Evolutionary conservation across 2,113 vertebrate species (phyloP).

Genomic region (Eubucco bourcierii): DNA sequence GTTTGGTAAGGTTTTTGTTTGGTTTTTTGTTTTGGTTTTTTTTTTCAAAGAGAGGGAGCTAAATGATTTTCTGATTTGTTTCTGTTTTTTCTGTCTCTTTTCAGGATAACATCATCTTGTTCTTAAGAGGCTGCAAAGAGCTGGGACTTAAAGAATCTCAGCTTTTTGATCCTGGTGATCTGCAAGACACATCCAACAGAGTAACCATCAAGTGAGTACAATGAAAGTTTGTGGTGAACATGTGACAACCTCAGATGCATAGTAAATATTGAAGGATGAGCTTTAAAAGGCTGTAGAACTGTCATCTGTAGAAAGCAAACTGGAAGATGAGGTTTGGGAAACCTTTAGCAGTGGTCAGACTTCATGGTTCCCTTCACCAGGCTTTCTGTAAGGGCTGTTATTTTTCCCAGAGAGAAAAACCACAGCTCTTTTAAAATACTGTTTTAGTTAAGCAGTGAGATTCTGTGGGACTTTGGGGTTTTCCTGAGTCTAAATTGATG

Average conservation of each 20-base stretch:
- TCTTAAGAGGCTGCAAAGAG: slow-evolving; percentile 94
- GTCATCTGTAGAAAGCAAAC: background rate
- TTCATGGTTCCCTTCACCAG: background rate
- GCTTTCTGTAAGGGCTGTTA: background rate
- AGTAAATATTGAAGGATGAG: background rate
- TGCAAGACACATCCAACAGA: slow-evolving; percentile 88
- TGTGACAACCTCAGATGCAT: background rate
- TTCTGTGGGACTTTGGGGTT: slow-evolving; percentile 2
- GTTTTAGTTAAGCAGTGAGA: slow-evolving; percentile 6
- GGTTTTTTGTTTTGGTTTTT: no score
- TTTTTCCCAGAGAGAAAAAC: background rate
- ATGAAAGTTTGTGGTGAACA: background rate
- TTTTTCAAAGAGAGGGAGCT: background rate
- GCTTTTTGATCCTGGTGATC: slow-evolving; percentile 94
- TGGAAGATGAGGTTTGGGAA: slow-evolving; percentile 1
- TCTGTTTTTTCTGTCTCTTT: slow-evolving; percentile 34
- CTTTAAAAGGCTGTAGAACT: background rate
- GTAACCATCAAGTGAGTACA: slow-evolving; percentile 87
- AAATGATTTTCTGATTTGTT: background rate
- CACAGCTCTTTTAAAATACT: background rate
- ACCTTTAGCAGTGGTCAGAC: background rate
- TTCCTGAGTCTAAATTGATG: slow-evolving; percentile 32
- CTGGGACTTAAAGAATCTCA: slow-evolving; percentile 95
- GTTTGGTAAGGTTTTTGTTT: background rate
- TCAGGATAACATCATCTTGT: slow-evolving; percentile 94